phyloP scores from a whole-genome alignment of 2,113 vertebrate genomes.

The Megalops atlanticus region DNA sequence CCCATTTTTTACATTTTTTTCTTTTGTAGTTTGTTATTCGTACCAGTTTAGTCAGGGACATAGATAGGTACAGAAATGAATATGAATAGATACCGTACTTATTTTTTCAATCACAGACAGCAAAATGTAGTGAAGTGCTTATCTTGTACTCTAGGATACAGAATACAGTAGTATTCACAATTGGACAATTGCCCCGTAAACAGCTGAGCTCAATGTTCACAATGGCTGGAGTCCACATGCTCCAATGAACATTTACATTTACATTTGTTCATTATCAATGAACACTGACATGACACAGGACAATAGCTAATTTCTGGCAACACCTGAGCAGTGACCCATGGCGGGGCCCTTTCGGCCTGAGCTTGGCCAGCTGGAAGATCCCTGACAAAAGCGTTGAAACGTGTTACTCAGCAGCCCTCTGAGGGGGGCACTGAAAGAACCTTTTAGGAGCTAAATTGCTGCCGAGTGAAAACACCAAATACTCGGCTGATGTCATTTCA shows the following conservation, averaged over 20 bases:
- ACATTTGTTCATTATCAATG: no score
- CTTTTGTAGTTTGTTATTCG: no score
- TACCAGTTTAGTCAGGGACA: no score
- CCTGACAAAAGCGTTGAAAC: slow-evolving; percentile 52
- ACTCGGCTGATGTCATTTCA: slow-evolving; percentile 59
- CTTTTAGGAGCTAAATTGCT: slow-evolving; percentile 60
- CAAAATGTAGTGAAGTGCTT: no score
- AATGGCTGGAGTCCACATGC: slow-evolving; percentile 27
- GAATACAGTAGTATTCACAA: slow-evolving; percentile 1
- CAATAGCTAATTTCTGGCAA: slow-evolving; percentile 36
- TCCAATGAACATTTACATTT: slow-evolving; percentile 35
- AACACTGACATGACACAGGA: slow-evolving; percentile 39
- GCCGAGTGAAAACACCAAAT: slow-evolving; percentile 57
- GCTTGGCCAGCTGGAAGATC: slow-evolving; percentile 45
- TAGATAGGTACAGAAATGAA: no score
- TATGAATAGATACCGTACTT: no score
- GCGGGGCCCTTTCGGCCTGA: slow-evolving; percentile 33
- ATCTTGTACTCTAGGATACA: neutral
- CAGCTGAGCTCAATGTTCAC: slow-evolving; percentile 20
- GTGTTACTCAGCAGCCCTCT: slow-evolving; percentile 54
- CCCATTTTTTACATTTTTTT: no score
- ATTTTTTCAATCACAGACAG: no score
- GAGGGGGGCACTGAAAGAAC: slow-evolving; percentile 54
- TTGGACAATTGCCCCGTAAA: no score
- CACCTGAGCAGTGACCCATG: slow-evolving; percentile 36